These are phyloP conservation scores for Hippocampus zosterae DNA, from an alignment of 2,113 vertebrate genomes.

Conservation along the genomic window DNA sequence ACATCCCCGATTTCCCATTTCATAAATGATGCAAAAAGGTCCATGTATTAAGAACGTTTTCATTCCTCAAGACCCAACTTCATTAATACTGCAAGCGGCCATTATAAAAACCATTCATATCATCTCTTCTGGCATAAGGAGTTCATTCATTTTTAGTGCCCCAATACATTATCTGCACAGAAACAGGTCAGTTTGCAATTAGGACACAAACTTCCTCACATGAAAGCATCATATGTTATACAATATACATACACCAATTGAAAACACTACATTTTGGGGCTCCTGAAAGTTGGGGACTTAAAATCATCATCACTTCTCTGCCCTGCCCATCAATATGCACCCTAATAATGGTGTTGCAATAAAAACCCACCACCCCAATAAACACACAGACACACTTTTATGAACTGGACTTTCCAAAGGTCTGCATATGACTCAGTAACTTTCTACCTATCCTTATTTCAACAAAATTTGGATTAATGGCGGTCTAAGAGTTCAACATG, in stretches of 20 bases:
- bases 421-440: too few species aligned
- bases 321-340: neutral
- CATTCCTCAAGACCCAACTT: slow-evolving; percentile 42
- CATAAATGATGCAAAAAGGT: slow-evolving; percentile 49
- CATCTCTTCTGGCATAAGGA: slow-evolving; percentile 33
- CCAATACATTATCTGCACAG: slow-evolving; percentile 21
- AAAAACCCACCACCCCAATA: too few species aligned
- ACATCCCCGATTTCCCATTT: neutral
- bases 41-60: slow-evolving; percentile 48
- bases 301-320: neutral
- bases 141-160: slow-evolving; percentile 16
- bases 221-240: slow-evolving; percentile 22
- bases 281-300: neutral
- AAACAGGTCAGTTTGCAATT: slow-evolving; percentile 20
- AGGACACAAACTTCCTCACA: slow-evolving; percentile 27
- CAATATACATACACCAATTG: neutral
- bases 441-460: too few species aligned
- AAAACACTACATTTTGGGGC: neutral
- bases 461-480: too few species aligned
- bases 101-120: slow-evolving; percentile 64
- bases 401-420: too few species aligned
- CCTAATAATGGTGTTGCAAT: neutral
- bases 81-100: slow-evolving; percentile 60
- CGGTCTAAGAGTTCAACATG: too few species aligned
- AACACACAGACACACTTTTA: too few species aligned